Evolutionary conservation across 2,113 vertebrate species (phyloP).

Genomic region (Salminus brasiliensis): DNA sequence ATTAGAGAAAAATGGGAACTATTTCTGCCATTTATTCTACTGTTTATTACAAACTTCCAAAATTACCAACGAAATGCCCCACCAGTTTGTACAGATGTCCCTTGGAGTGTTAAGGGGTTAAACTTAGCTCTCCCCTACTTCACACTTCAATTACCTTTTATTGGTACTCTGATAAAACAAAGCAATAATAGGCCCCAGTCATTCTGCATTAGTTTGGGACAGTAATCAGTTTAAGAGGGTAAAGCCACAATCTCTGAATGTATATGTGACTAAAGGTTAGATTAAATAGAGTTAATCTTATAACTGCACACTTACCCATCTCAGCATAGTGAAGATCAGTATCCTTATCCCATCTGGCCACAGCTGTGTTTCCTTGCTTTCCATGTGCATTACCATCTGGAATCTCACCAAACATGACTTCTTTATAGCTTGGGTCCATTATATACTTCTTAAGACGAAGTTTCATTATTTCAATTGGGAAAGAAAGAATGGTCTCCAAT

Average conservation of each 20-base stretch:
- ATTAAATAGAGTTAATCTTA: not conserved
- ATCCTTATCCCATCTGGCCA: not conserved
- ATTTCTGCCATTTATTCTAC: not conserved
- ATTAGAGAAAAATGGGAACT: not conserved
- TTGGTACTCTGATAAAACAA: too few species aligned
- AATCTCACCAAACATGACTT: conserved; percentile 4
- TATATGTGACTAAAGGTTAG: not conserved
- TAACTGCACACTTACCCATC: conserved; percentile 19
- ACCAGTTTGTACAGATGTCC: too few species aligned
- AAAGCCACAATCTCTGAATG: not conserved
- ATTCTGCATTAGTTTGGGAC: too few species aligned
- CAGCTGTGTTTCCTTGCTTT: not conserved
- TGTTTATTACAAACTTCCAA: too few species aligned
- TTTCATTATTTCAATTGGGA: not conserved
- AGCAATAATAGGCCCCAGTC: too few species aligned
- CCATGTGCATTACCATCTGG: conserved; percentile 10
- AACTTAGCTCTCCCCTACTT: too few species aligned
- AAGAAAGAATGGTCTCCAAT: not conserved
- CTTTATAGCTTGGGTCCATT: conserved; percentile 9
- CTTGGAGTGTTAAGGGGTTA: too few species aligned
- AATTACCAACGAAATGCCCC: too few species aligned
- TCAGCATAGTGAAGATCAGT: conserved; percentile 20
- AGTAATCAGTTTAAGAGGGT: not conserved
- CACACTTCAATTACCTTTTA: too few species aligned
- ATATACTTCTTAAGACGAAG: conserved; percentile 6